These are phyloP conservation scores for Phyllostomus hastatus DNA, from an alignment of 2,113 vertebrate genomes.

Conservation along the genomic window DNA sequence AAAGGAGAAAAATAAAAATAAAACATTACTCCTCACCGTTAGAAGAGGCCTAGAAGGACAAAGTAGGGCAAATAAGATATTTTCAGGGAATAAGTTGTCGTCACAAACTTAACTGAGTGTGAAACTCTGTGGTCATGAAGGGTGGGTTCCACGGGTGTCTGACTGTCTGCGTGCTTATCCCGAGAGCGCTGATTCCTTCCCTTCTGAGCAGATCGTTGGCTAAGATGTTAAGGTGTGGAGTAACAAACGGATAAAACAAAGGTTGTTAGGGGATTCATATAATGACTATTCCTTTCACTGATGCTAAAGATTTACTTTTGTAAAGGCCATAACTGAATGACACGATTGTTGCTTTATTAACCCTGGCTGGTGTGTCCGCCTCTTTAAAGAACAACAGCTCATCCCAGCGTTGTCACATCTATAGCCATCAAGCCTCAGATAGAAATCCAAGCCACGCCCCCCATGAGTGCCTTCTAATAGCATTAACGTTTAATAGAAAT, in stretches of 20 bases:
- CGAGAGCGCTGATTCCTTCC: background rate
- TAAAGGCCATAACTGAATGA: background rate
- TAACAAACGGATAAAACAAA: background rate
- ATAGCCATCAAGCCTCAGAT: background rate
- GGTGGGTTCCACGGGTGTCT: background rate
- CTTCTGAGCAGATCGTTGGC: background rate
- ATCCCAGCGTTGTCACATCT: background rate
- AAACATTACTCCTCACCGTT: background rate
- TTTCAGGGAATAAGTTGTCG: background rate
- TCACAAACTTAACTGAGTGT: background rate
- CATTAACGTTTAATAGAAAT: background rate
- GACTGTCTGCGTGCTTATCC: background rate
- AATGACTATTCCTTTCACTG: background rate
- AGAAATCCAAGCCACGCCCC: background rate
- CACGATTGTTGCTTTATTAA: background rate
- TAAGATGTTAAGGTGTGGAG: background rate
- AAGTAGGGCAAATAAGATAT: background rate
- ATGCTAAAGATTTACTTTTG: slow-evolving; percentile 15
- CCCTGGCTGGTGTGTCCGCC: background rate
- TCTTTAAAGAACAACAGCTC: background rate
- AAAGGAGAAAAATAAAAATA: slow-evolving; percentile 25
- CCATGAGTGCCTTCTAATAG: background rate
- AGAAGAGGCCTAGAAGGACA: background rate
- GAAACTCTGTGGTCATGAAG: background rate
- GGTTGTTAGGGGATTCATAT: background rate